These are phyloP conservation scores for Micropoecilia bifurca DNA, from an alignment of 2,797 vertebrate genomes.

Conservation along the genomic window DNA sequence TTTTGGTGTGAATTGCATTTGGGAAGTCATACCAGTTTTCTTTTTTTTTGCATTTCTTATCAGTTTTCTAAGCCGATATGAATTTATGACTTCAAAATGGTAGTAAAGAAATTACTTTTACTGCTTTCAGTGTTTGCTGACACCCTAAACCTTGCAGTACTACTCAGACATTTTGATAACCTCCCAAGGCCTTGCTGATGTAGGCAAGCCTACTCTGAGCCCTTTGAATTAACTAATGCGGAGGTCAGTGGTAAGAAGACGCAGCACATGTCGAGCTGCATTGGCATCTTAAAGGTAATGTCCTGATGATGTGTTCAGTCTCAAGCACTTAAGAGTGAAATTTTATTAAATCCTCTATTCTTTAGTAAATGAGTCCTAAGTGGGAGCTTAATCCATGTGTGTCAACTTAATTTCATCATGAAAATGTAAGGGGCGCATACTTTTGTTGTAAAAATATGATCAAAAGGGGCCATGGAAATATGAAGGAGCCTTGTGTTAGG, in stretches of 20 bases:
- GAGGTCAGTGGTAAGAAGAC: conserved; percentile 4
- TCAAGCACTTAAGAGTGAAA: conserved; percentile 4
- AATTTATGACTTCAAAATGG: conserved; percentile 37
- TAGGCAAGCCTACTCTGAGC: conserved; percentile 40
- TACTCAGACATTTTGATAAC: conserved; percentile 16
- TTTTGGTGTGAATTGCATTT: too few relatives aligned
- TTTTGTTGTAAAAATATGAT: conserved; percentile 68
- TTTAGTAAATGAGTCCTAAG: conserved; percentile 34
- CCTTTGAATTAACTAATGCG: conserved; percentile 24
- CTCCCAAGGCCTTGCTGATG: conserved; percentile 21
- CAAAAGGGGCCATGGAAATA: conserved; percentile 57
- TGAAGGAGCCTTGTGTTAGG: conserved; percentile 77
- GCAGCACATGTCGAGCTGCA: conserved; percentile 2
- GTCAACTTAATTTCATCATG: conserved; percentile 57
- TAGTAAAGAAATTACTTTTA: conserved; percentile 40
- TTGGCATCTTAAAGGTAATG: background rate
- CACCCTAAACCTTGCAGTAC: conserved; percentile 33
- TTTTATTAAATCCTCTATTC: conserved; percentile 25
- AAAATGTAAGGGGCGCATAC: conserved; percentile 62
- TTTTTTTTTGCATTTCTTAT: conserved; percentile 33
- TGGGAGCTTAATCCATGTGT: conserved; percentile 39
- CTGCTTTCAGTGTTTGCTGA: conserved; percentile 26
- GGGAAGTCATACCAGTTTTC: background rate
- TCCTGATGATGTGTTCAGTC: conserved; percentile 27
- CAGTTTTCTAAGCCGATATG: conserved; percentile 43